These are phyloP conservation scores for Drosophila arawakana DNA, from an alignment of 1,140 invertebrate genomes.

Conservation along the genomic window DNA sequence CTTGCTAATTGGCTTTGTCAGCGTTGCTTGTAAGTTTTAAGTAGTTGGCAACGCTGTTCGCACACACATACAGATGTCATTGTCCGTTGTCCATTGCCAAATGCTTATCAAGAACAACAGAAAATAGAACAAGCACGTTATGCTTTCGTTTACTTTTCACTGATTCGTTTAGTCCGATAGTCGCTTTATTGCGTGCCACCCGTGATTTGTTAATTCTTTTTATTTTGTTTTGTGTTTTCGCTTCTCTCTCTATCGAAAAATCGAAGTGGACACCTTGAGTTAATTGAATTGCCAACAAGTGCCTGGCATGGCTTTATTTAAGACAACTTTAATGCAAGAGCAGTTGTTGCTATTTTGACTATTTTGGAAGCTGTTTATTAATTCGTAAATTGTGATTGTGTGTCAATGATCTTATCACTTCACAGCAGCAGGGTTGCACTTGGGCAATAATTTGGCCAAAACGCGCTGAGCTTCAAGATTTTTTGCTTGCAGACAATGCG, in stretches of 20 bases:
- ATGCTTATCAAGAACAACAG: slow-evolving; percentile 34
- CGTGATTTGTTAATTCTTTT: slow-evolving; percentile 46
- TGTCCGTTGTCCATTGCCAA: slow-evolving; percentile 12
- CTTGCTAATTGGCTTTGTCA: slow-evolving; percentile 71
- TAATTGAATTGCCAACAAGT: slow-evolving; percentile 34
- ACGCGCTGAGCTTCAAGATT: slow-evolving; percentile 6
- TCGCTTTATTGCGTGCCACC: slow-evolving; percentile 54
- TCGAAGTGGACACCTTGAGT: slow-evolving; percentile 28
- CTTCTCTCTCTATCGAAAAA: background rate
- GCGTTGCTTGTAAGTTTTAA: slow-evolving; percentile 41
- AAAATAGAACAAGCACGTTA: slow-evolving; percentile 23
- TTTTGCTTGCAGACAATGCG: slow-evolving; percentile 30
- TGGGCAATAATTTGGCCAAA: slow-evolving; percentile 5
- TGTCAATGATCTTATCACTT: background rate
- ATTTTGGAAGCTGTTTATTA: slow-evolving; percentile 20
- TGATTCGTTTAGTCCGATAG: slow-evolving; percentile 46
- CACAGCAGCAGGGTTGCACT: slow-evolving; percentile 12
- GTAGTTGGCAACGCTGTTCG: slow-evolving; percentile 50
- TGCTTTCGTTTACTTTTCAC: slow-evolving; percentile 50
- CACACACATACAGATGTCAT: slow-evolving; percentile 9
- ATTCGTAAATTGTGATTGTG: slow-evolving; percentile 12
- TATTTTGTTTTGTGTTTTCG: background rate
- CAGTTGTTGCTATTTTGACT: slow-evolving; percentile 1
- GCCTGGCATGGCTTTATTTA: slow-evolving; percentile 8
- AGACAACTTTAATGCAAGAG: slow-evolving; percentile 1